Percentiles rank a stretch among this genome's conserved stretches.
phyloP scores from a whole-genome alignment of 2,113 vertebrate species.

The Psilopsiagon aurifrons region DNA sequence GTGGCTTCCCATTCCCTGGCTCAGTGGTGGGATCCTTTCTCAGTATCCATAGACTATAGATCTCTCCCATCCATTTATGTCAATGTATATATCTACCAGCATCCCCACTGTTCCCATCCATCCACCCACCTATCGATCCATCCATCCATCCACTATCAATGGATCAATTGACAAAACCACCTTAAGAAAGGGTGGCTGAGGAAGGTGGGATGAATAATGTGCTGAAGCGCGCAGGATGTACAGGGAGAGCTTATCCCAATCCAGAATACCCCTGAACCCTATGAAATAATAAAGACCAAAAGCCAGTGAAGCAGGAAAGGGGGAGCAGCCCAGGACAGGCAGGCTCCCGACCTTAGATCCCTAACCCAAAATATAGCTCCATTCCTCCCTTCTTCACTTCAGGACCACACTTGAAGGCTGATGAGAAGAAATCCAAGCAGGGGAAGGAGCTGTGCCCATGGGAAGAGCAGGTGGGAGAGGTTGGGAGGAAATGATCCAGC shows the following conservation, averaged over 20 bases:
- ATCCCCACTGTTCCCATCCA: not conserved
- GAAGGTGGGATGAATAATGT: not conserved
- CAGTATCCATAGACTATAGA: fast-evolving
- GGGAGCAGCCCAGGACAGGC: fast-evolving
- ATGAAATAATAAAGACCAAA: not conserved
- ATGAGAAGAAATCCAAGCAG: not conserved
- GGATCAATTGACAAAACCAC: not conserved
- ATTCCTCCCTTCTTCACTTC: fast-evolving
- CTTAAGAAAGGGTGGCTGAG: too few species aligned
- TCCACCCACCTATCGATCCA: not conserved
- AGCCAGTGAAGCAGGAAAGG: not conserved
- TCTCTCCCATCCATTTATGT: not conserved
- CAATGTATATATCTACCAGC: not conserved
- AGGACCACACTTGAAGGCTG: not conserved
- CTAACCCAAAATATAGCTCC: not conserved
- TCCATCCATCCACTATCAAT: not conserved
- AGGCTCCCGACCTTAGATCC: fast-evolving
- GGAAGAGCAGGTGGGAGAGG: not conserved
- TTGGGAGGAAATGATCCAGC: not conserved
- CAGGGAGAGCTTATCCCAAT: not conserved
- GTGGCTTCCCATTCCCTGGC: fast-evolving
- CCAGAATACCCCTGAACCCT: not conserved
- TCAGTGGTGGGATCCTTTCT: fast-evolving
- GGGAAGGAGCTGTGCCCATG: not conserved
- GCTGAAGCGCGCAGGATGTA: not conserved